Evolutionary conservation across 2,797 vertebrate genomes (phyloP).

Genomic region (Fringilla coelebs): DNA sequence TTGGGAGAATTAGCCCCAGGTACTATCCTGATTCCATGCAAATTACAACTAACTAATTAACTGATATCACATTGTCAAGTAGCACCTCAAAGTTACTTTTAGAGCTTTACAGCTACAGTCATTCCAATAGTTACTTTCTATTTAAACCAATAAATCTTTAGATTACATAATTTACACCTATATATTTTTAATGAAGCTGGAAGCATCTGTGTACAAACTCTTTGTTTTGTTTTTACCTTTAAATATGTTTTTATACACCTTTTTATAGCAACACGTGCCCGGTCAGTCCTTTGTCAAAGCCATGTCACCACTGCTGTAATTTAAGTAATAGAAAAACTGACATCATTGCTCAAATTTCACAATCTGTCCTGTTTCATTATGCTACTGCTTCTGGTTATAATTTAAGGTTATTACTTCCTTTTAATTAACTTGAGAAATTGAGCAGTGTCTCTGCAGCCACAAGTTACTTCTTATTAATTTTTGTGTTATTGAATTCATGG

Average conservation of each 20-base stretch:
- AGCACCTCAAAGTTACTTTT: not conserved
- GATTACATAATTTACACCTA: not conserved
- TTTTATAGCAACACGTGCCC: not conserved
- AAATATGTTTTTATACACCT: not conserved
- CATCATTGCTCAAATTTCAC: not conserved
- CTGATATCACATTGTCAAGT: not conserved
- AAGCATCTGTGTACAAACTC: not conserved
- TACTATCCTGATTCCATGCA: not conserved
- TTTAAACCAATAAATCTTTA: not conserved
- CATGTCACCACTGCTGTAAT: not conserved
- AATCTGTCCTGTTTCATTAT: not conserved
- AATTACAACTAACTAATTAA: not conserved
- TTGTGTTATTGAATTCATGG: not conserved
- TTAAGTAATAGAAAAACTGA: not conserved
- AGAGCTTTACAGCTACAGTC: not conserved
- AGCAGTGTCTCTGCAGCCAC: not conserved
- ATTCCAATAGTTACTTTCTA: not conserved
- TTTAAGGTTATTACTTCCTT: not conserved
- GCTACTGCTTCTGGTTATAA: not conserved
- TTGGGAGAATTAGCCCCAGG: not conserved
- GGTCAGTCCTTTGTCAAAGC: not conserved
- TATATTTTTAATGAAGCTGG: not conserved
- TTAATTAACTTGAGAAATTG: not conserved
- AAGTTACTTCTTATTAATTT: not conserved
- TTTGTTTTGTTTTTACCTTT: accelerated